A percentile compares a stretch with the other conserved stretches of the same genome.
Evolutionary conservation across 2,113 vertebrate species (phyloP).

Genomic region (Martes martes): DNA sequence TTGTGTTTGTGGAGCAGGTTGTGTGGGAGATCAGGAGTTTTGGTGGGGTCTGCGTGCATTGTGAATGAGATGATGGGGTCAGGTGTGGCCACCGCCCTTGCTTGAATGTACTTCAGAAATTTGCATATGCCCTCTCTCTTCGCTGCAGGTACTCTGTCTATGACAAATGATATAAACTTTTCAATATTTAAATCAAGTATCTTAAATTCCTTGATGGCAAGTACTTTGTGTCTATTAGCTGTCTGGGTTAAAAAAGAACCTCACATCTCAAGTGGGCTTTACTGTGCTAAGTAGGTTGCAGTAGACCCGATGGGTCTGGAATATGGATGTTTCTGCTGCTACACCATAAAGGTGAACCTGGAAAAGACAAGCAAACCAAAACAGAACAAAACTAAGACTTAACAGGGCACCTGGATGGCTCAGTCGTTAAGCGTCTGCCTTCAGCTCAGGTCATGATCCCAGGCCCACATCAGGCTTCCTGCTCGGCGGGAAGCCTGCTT

Average conservation of each 20-base stretch:
- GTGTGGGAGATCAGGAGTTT: neutral
- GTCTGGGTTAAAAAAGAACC: neutral
- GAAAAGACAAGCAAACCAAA: neutral
- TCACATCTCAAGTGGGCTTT: neutral
- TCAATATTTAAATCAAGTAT: constrained; percentile 4
- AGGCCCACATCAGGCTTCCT: no score
- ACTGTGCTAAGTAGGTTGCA: neutral
- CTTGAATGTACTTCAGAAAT: neutral
- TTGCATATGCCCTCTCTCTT: neutral
- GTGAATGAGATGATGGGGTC: neutral
- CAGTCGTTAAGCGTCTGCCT: no score
- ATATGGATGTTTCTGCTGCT: neutral
- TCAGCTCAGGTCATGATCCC: no score
- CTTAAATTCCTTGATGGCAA: neutral
- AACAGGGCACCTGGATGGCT: no score
- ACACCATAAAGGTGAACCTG: neutral
- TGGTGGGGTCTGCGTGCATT: neutral
- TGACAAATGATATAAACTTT: neutral
- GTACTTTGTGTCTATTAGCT: neutral
- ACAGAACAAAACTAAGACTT: neutral
- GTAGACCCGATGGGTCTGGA: neutral
- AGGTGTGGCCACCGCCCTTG: neutral
- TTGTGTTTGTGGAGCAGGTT: neutral
- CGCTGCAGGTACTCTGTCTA: neutral
- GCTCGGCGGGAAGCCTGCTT: no score